Percentiles rank a stretch among this genome's conserved stretches.
Evolutionary conservation across 1,140 invertebrate genomes (phyloP).

Genomic region (Xylocopa sonorina): DNA sequence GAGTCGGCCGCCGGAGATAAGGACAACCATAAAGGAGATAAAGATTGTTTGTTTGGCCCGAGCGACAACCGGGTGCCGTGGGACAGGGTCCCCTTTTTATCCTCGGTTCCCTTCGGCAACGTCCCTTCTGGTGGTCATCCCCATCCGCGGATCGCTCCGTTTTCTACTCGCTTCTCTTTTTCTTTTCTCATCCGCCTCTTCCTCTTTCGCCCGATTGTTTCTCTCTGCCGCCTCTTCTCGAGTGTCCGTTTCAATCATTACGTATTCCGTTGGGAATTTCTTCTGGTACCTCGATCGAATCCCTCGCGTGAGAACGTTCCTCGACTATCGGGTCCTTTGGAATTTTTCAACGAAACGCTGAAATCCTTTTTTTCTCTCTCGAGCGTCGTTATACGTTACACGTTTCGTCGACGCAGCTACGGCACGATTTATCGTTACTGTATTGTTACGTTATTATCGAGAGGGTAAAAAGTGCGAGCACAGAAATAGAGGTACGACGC

Average conservation of each 20-base stretch:
- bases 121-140: slow-evolving; percentile 12
- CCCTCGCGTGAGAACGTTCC: no score
- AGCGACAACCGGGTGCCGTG: slow-evolving; percentile 56
- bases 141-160: neutral
- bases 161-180: slow-evolving; percentile 1
- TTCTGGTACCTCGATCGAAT: neutral
- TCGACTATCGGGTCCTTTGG: no score
- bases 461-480: no score
- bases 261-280: neutral
- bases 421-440: no score
- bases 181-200: slow-evolving; percentile 12
- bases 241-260: neutral
- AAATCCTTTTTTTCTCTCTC: no score
- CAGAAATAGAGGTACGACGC: no score
- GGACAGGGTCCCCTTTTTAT: slow-evolving; percentile 49
- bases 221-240: neutral
- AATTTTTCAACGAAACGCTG: no score
- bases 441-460: no score
- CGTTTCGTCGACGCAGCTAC: no score
- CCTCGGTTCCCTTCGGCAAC: slow-evolving; percentile 21
- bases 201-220: neutral
- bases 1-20: slow-evolving; percentile 63
- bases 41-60: slow-evolving; percentile 76
- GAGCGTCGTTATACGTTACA: no score
- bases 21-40: slow-evolving; percentile 68